Conservation (phyloP, 2,797 vertebrate genomes). For the Acanthurus leucopareius region DNA sequence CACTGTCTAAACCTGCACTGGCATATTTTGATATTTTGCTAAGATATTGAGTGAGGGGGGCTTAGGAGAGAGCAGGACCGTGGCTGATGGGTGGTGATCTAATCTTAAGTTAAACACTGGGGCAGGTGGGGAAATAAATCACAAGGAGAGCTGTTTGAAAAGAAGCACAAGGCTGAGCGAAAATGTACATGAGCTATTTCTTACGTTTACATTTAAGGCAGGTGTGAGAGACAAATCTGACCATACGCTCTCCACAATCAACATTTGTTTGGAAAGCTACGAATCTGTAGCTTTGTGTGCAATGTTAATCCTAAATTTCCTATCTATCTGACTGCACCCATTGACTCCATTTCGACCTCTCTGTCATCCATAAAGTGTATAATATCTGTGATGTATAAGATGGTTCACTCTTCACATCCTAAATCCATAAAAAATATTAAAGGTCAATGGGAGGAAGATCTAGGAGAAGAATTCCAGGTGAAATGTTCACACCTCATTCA, state of each 20-base stretch:
- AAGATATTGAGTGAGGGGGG: slow-evolving; percentile 64
- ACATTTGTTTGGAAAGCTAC: too few species aligned
- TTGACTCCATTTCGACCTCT: too few species aligned
- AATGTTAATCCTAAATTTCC: too few species aligned
- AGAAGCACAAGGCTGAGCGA: slow-evolving; percentile 15
- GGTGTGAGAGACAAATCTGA: slow-evolving; percentile 39
- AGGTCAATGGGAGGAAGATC: too few species aligned
- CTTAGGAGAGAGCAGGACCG: slow-evolving; percentile 38
- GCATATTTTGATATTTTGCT: slow-evolving; percentile 78
- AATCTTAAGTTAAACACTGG: slow-evolving; percentile 74
- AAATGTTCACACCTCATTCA: too few species aligned
- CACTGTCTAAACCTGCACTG: slow-evolving; percentile 66
- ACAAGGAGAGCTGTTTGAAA: slow-evolving; percentile 64
- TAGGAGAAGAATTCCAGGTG: too few species aligned
- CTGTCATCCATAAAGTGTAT: too few species aligned
- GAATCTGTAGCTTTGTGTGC: too few species aligned
- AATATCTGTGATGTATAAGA: too few species aligned
- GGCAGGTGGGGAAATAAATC: slow-evolving; percentile 73
- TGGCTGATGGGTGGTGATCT: slow-evolving; percentile 47
- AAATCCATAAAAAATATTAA: too few species aligned
- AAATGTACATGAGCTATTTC: slow-evolving; percentile 38
- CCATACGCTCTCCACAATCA: slow-evolving; percentile 4
- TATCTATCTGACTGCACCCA: too few species aligned
- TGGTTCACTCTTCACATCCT: too few species aligned
- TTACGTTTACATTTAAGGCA: slow-evolving; percentile 36